A percentile compares a stretch with the other conserved stretches of the same genome.
Conservation (phyloP, 2,888 invertebrate species). For the Carterocephalus palaemon region DNA sequence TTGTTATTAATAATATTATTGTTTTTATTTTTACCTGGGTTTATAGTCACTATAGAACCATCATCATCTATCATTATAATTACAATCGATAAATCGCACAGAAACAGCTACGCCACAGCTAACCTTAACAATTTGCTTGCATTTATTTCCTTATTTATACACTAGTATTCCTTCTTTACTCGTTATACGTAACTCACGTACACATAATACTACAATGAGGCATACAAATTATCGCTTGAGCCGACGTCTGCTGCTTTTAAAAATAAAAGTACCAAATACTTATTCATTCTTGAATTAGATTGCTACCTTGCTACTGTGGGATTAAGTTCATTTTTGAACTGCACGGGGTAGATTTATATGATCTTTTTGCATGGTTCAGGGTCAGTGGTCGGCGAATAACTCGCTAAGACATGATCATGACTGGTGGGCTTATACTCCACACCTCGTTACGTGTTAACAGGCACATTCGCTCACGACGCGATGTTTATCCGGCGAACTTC, state of each 20-base stretch:
- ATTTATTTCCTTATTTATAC: conserved; percentile 65
- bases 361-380: conserved; percentile 47
- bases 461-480: conserved; percentile 76
- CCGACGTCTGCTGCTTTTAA: conserved; percentile 56
- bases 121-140: conserved; percentile 27
- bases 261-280: conserved; percentile 50
- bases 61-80: too few relatives aligned
- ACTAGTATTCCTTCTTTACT: conserved; percentile 59
- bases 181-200: conserved; percentile 70
- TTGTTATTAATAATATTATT: too few relatives aligned
- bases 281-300: conserved; percentile 30
- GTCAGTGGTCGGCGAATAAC: conserved; percentile 77
- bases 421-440: conserved; percentile 76
- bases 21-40: too few relatives aligned
- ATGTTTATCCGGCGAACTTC: conserved; percentile 72
- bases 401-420: conserved; percentile 77
- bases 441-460: conserved; percentile 79
- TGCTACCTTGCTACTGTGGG: conserved; percentile 29
- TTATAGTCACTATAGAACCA: too few relatives aligned
- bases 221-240: conserved; percentile 75
- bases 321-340: conserved; percentile 38
- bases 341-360: conserved; percentile 31
- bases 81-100: background rate
- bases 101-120: conserved; percentile 3
- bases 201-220: conserved; percentile 74